Base-by-base conservation (phyloP, 1,140 invertebrate species). In the Leptoteleia sp. region DNA sequence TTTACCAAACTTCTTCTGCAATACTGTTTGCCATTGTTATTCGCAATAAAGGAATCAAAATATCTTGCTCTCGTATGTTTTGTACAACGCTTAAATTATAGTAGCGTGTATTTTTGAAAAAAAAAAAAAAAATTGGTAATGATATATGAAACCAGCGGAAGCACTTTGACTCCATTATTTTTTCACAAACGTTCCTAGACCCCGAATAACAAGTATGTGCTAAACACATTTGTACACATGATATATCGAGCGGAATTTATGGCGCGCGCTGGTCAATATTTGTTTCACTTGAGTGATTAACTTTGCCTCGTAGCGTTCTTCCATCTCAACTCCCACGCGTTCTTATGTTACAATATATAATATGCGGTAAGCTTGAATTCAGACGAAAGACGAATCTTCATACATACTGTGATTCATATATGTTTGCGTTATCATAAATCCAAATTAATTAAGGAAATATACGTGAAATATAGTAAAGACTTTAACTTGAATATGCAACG, bases 151-250 rank as follows among this genome's bases (percentile, higher is more conserved):
- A 87, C 25, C 12, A 1, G 2, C 5, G 16, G 8, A 22, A 22
- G 19, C 9, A 6, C 35, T 48, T 33, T 7, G 54, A 61, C 19
- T 65, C n/a, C 61, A 12, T 67, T 42, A 37, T 42, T 59, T 62
- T 54, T 68, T 35, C 75, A 68, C 43, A 43, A 47, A 50, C 47
- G 38, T 59, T 45, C 62, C 37, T n/a, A 19, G 27, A 15, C 31
- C 11, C 33, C 61, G n/a, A 17, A 55, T 68, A 37, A 48, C 75
- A 84, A 85, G 81, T 84, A 72, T 82, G 68, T 83, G 83, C 85
- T 85, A 83, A 82, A 85, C 84, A 86, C 82, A 83, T 86, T 81
- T 83, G 79, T 84, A 82, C 81, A 83, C 81, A 80, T 70, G 75
- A 57, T 81, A 82, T 84, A 77, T 73, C 57, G 67, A 65, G 81